Conservation (phyloP, 2,888 invertebrate species). For the Drosophila lacicola region DNA sequence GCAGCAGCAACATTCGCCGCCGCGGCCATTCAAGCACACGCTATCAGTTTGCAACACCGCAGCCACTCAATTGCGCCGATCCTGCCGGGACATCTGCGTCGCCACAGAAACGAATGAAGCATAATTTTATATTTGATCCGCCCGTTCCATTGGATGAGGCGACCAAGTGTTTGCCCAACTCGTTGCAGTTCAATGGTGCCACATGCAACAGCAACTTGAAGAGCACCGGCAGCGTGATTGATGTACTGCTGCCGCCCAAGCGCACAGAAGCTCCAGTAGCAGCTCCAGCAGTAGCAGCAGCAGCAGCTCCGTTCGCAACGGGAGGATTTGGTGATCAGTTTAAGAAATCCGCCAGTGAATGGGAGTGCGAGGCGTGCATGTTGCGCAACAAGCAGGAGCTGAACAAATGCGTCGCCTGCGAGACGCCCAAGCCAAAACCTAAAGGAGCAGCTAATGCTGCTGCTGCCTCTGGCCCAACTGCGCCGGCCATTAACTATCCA, state of each 20-base stretch:
- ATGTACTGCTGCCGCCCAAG: conserved; percentile 49
- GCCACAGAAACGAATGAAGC: conserved; percentile 82
- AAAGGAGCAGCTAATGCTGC: neutral
- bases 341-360: conserved; percentile 87
- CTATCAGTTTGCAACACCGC: conserved; percentile 77
- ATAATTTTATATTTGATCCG: conserved; percentile 87
- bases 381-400: conserved; percentile 86
- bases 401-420: conserved; percentile 87
- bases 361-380: conserved; percentile 89
- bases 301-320: neutral
- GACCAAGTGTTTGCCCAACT: conserved; percentile 22
- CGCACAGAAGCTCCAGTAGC: conserved; percentile 24
- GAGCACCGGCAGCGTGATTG: conserved; percentile 68
- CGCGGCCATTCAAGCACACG: neutral
- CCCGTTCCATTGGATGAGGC: conserved; percentile 84
- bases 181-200: conserved; percentile 78
- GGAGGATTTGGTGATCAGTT: conserved; percentile 84
- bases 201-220: conserved; percentile 84
- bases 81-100: neutral
- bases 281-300: neutral
- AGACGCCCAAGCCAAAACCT: conserved; percentile 81
- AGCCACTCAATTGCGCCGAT: conserved; percentile 66
- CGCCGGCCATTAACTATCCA: conserved; percentile 8
- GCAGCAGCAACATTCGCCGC: neutral
- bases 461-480: conserved; percentile 48